Base-by-base conservation (phyloP, 2,797 vertebrate species). In the Halcyon smyrnensis region DNA sequence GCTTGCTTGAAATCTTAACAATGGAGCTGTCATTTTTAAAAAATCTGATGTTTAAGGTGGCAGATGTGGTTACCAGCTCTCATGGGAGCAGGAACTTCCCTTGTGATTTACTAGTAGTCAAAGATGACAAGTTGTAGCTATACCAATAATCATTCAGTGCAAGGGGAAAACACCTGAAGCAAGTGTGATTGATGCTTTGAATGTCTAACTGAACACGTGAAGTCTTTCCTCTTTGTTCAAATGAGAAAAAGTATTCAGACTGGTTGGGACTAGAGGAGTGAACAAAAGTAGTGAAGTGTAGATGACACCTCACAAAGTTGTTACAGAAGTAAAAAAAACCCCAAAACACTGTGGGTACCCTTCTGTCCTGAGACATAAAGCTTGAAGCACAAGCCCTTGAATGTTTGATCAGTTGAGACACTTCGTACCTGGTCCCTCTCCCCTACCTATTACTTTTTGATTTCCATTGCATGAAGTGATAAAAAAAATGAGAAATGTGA, bases 141-240 rank as follows among this genome's bases (percentile, higher is more conserved):
- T 32, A 54, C 53, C 30, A 32, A 12, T 54, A 32, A 54, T 19
- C 30, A 19, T 32, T 85, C 48, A 67, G 48, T 48, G 8, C 37
- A 69, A 87, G 24, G 10, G 15, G 39, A 12, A 89, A 27, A 34
- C 3, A 3, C 1, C 2, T 65, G 54, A 53, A 86, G 25, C 23
- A 27, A 15, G 11, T 24, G 5, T 71, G 45, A 6, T 19, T 70
- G 46, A n/a, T 84, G 37, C 37, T 86, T 76, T 84, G 19, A 53
- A 12, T 3, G 2, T 27, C 21, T n/a, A 78, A 24, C 1, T 14
- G 51, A 76, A 32, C 1, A 28, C 25, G 12, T 1, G 3, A 25
- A 36, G 6, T 71, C 23, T 54, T 74, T 45, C 14, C 3, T 79
- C 14, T 34, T 46, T 45, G 9, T 37, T 93, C 41, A 81, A 62